Evolutionary conservation across 2,888 invertebrate genomes (phyloP).

Genomic region (Eristalis arbustorum): DNA sequence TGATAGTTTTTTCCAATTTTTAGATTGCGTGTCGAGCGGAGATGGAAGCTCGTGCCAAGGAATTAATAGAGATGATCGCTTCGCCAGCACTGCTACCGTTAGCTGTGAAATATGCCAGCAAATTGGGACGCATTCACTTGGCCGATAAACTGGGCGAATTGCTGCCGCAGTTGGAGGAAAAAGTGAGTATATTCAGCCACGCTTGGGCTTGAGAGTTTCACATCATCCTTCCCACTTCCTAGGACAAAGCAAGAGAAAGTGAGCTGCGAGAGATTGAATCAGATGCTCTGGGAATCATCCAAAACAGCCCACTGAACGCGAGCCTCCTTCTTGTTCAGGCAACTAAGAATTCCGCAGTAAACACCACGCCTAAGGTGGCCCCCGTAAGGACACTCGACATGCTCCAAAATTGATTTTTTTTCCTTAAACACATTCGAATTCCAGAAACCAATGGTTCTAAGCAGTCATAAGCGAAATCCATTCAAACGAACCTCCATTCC

Average conservation of each 20-base stretch:
- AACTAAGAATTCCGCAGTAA: conserved; percentile 12
- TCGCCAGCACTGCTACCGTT: conserved; percentile 89
- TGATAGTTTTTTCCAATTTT: conserved; percentile 71
- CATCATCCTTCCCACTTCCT: not conserved
- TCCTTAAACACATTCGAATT: not conserved
- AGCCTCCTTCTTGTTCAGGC: conserved; percentile 59
- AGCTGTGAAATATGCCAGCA: conserved; percentile 93
- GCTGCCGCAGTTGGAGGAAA: conserved; percentile 80
- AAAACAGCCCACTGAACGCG: conserved; percentile 72
- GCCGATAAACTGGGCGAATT: conserved; percentile 88
- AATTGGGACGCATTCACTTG: conserved; percentile 88
- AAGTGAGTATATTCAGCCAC: conserved; percentile 67
- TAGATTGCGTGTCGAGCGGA: conserved; percentile 92
- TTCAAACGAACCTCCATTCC: conserved; percentile 82
- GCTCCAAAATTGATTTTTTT: not conserved
- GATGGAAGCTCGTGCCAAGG: conserved; percentile 91
- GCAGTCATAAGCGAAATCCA: conserved; percentile 80
- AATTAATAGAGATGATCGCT: conserved; percentile 90
- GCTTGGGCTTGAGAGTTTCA: conserved; percentile 6
- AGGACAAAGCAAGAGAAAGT: conserved; percentile 74
- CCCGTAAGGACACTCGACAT: conserved; percentile 67
- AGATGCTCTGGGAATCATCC: conserved; percentile 73
- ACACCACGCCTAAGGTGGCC: conserved; percentile 67
- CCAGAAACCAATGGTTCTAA: conserved; percentile 77
- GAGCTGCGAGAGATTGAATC: conserved; percentile 74